Evolutionary conservation across 2,797 vertebrate species (phyloP).

Genomic region (Premnoplex brunnescens): DNA sequence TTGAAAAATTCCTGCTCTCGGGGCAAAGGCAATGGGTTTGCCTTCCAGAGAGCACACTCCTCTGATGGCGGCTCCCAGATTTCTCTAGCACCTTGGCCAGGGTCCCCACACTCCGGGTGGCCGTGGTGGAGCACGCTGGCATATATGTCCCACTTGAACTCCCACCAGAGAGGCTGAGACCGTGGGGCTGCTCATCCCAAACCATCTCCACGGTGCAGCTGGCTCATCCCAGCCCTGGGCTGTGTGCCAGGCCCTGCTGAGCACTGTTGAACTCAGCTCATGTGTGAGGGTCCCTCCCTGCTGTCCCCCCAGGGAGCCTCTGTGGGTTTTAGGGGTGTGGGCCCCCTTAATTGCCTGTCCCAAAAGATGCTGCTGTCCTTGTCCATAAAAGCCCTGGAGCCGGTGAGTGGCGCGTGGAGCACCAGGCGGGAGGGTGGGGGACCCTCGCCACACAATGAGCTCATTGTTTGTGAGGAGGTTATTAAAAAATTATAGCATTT

Average conservation of each 20-base stretch:
- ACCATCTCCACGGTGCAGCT: not conserved
- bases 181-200: not conserved
- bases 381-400: not conserved
- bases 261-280: not conserved
- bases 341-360: not conserved
- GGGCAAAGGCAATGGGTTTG: not conserved
- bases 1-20: constrained; percentile 42
- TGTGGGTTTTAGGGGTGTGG: not conserved
- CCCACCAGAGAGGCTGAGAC: not conserved
- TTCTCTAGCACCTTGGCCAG: constrained; percentile 48
- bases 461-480: constrained; percentile 46
- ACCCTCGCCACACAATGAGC: constrained; percentile 34
- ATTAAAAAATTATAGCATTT: constrained; percentile 67
- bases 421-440: not conserved
- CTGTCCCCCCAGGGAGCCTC: not conserved
- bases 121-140: fast-evolving
- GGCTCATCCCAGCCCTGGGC: not conserved
- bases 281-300: not conserved
- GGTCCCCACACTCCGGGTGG: not conserved
- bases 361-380: not conserved
- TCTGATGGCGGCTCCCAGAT: not conserved
- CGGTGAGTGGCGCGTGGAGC: not conserved
- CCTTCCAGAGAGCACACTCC: not conserved
- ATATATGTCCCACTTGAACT: not conserved
- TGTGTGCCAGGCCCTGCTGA: not conserved